Conservation (phyloP, 2,888 invertebrate species). For the Chrysolina haemoptera region DNA sequence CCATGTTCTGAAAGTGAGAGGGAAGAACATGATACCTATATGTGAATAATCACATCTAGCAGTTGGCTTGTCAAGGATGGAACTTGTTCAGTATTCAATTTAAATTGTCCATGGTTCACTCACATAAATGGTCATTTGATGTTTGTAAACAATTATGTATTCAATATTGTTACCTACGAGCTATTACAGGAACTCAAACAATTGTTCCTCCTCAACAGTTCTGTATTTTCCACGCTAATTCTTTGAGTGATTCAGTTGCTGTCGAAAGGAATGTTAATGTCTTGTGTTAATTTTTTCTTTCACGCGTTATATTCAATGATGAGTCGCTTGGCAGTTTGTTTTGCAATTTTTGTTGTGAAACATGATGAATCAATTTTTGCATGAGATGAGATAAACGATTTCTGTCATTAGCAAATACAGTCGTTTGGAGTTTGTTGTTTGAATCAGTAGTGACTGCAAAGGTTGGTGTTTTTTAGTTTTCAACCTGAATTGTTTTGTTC, state of each 20-base stretch:
- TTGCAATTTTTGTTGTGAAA: neutral
- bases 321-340: neutral
- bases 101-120: neutral
- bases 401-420: too few species aligned
- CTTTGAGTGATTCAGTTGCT: neutral
- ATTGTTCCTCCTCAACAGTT: neutral
- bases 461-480: too few species aligned
- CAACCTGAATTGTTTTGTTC: too few species aligned
- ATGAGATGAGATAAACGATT: neutral
- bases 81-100: neutral
- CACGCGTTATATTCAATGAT: neutral
- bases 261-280: neutral
- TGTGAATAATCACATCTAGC: too few species aligned
- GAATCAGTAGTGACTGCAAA: too few species aligned
- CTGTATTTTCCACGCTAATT: neutral
- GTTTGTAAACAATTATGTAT: constrained; percentile 14
- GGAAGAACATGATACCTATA: too few species aligned
- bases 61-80: constrained; percentile 1
- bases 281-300: neutral
- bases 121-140: constrained; percentile 7
- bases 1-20: too few species aligned
- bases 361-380: neutral
- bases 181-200: neutral
- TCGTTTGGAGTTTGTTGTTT: too few species aligned
- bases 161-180: constrained; percentile 1